Base-by-base conservation (phyloP, 2,113 vertebrate genomes). In the Crotalus viridis region DNA sequence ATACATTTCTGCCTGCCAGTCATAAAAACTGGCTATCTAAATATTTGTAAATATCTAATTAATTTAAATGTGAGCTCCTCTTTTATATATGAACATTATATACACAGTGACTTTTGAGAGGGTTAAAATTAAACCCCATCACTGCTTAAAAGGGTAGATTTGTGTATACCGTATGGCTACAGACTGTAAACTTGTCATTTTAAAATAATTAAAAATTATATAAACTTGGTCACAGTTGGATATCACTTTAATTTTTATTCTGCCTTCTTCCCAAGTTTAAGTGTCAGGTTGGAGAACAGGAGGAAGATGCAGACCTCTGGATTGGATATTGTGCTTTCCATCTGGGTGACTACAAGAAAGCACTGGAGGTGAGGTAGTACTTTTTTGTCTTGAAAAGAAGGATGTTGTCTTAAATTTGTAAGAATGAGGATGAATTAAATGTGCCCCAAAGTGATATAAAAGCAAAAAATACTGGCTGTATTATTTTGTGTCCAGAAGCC, bases 271-370 rank as follows among this genome's bases (percentile, higher is more conserved):
- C 74, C 2, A 97, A 99, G 99, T 99, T 99, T 96, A 98, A 99
- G 94, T 98, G 98, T 90, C 98, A 98, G 39, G 98, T 98, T 87
- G 98, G 98, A 0, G 98, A 98, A 93, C 97, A 98, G 95, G 98
- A 98, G 94, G 97, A 99, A 24, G 97, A 99, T 92, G 91, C 97
- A 6, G 98, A 98, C 93, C 97, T 99, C 64, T 99, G 99, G 99
- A 98, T 99, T 4, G 98, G 98, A 39, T 99, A 99, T 96, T 99
- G 98, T 56, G 98, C 99, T 22, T 99, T 99, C 96, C 99, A 99
- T 93, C 93, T 99, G 95, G 99, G 99, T 39, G 99, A 99, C 97
- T 98, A 99, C 97, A 99, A 98, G 96, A 98, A 98, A 98, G 98
- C 98, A 28, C 97, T 99, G 97, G 98, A 99, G 99, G 99, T 99